A percentile compares a stretch with the other conserved stretches of the same genome.
Conservation (phyloP, 2,797 vertebrate genomes). For the Sebastes goodei region DNA sequence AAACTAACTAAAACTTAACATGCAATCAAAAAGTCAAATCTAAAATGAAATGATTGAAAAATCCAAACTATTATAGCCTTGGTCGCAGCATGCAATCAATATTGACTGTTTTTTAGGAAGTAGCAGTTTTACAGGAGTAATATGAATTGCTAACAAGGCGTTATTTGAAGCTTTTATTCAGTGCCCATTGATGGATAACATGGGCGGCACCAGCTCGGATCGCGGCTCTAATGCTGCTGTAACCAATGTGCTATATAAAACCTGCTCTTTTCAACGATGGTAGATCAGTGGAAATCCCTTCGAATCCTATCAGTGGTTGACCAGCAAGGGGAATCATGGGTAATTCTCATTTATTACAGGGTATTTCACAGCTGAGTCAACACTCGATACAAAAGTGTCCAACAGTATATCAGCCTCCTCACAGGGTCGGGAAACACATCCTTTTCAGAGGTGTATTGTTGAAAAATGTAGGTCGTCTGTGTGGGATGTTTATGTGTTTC, state of each 20-base stretch:
- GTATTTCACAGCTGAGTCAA: constrained; percentile 78
- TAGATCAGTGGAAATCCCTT: constrained; percentile 39
- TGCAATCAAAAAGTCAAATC: too few species aligned
- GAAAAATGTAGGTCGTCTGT: constrained; percentile 28
- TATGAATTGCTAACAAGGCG: not conserved
- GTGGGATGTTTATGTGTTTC: constrained; percentile 24
- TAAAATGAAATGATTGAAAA: too few species aligned
- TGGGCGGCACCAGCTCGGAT: not conserved
- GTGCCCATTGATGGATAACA: not conserved
- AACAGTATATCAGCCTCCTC: constrained; percentile 58
- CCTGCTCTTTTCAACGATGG: constrained; percentile 12
- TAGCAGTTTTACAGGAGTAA: not conserved
- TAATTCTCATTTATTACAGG: constrained; percentile 68
- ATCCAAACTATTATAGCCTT: not conserved
- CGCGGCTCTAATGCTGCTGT: not conserved
- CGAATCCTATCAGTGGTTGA: constrained; percentile 55
- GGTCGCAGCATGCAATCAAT: not conserved
- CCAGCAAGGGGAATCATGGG: constrained; percentile 61
- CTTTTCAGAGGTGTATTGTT: constrained; percentile 14
- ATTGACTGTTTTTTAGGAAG: not conserved
- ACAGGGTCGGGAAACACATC: constrained; percentile 38
- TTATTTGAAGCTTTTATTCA: not conserved
- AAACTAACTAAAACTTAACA: too few species aligned
- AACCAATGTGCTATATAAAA: not conserved
- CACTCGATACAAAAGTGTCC: constrained; percentile 62